A percentile compares a stretch with the other conserved stretches of the same genome.
Conservation (phyloP, 1,140 invertebrate genomes). For the Drosophila bifasciata region DNA sequence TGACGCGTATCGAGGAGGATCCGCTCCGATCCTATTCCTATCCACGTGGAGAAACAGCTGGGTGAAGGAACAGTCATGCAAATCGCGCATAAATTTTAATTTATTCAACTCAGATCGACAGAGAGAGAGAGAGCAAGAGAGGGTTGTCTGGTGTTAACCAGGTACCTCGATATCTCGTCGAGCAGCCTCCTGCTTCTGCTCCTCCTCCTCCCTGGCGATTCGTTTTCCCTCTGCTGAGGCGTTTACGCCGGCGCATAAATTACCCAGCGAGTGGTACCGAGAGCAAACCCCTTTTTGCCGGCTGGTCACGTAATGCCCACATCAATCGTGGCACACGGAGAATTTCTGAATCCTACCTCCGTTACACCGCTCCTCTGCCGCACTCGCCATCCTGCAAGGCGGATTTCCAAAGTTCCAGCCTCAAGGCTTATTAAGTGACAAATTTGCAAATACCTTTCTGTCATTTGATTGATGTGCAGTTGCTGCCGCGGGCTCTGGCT, state of each 20-base stretch:
- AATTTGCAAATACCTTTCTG: constrained; percentile 61
- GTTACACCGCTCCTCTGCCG: constrained; percentile 4
- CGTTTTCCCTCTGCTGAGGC: constrained; percentile 48
- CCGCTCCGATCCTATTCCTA: not conserved
- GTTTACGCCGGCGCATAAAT: constrained; percentile 83
- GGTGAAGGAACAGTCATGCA: constrained; percentile 65
- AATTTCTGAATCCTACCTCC: constrained; percentile 20
- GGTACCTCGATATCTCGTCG: constrained; percentile 21
- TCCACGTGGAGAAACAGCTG: constrained; percentile 36
- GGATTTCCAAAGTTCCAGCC: constrained; percentile 20
- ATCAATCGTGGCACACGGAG: constrained; percentile 66
- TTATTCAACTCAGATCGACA: constrained; percentile 59
- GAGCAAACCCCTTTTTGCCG: constrained; percentile 53
- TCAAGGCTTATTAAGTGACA: constrained; percentile 73
- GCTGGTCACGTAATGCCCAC: constrained; percentile 79
- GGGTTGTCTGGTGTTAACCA: constrained; percentile 44
- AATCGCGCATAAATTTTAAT: constrained; percentile 81
- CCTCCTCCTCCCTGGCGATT: constrained; percentile 23
- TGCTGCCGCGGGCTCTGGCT: constrained; percentile 31
- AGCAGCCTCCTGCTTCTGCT: constrained; percentile 20
- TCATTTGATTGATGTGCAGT: constrained; percentile 76
- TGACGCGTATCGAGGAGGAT: constrained; percentile 46
- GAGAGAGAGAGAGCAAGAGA: constrained; percentile 1
- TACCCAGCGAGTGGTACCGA: constrained; percentile 48
- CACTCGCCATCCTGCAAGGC: constrained; percentile 7